phyloP scores from a whole-genome alignment of 2,113 vertebrate genomes.

The Ellobius talpinus region DNA sequence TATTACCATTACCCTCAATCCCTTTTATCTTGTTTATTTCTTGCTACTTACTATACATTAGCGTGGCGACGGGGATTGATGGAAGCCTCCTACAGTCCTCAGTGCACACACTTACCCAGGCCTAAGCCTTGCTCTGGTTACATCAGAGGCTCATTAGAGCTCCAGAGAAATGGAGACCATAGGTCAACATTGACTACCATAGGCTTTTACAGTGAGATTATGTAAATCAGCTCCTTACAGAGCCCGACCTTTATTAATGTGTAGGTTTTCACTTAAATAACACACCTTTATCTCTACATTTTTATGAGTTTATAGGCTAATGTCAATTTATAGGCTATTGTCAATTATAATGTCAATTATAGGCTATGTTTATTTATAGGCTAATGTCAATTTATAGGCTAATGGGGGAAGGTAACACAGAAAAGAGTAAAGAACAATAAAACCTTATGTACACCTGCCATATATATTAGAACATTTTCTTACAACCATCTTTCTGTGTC shows the following conservation, averaged over 20 bases:
- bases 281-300: neutral
- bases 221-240: neutral
- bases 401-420: neutral
- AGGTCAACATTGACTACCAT: neutral
- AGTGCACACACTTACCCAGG: neutral
- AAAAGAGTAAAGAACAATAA: constrained; percentile 3
- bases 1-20: constrained; percentile 4
- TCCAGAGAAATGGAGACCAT: neutral
- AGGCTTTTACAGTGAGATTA: constrained; percentile 36
- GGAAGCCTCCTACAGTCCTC: neutral
- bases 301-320: neutral
- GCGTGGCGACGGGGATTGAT: neutral
- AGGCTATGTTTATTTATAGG: no score
- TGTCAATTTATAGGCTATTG: neutral
- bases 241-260: neutral
- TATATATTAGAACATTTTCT: constrained; percentile 44
- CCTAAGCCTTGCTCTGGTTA: neutral
- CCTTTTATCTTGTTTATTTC: constrained; percentile 64
- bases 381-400: neutral
- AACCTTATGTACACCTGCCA: neutral
- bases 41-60: neutral
- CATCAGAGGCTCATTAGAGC: neutral
- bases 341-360: no score
- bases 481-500: neutral
- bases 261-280: neutral